phyloP scores from a whole-genome alignment of 1,140 invertebrate genomes.

The Chymomyza costata region DNA sequence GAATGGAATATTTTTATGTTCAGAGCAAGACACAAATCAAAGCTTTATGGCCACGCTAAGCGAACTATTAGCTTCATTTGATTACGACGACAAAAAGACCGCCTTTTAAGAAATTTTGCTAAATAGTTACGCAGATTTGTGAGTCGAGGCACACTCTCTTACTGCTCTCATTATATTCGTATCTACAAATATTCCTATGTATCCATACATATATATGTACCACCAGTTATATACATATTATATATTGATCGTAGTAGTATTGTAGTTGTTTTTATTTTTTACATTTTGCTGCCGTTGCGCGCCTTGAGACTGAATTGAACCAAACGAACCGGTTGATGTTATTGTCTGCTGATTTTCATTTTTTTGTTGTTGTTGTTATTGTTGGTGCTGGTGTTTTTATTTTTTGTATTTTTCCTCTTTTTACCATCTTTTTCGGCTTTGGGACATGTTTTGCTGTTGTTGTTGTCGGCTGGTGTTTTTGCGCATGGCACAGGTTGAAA shows the following conservation, averaged over 20 bases:
- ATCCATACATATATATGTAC: no score
- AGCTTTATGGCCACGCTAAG: no score
- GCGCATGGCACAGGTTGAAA: slow-evolving; percentile 17
- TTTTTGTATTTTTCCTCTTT: no score
- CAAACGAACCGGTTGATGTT: slow-evolving; percentile 68
- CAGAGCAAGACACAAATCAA: background rate
- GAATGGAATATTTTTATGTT: no score
- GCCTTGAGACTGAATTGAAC: slow-evolving; percentile 32
- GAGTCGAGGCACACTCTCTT: slow-evolving; percentile 15
- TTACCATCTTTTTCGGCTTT: slow-evolving; percentile 30
- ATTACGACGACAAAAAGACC: no score
- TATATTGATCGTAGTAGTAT: slow-evolving; percentile 9
- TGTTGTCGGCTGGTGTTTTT: slow-evolving; percentile 27
- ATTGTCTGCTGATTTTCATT: slow-evolving; percentile 50
- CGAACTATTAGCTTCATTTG: background rate
- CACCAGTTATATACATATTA: no score
- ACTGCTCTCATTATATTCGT: no score
- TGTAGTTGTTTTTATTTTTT: slow-evolving; percentile 35
- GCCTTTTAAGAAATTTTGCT: slow-evolving; percentile 60
- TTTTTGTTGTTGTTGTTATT: slow-evolving; percentile 24
- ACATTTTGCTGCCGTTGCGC: slow-evolving; percentile 48
- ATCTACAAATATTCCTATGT: no score
- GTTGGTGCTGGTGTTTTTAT: slow-evolving; percentile 18
- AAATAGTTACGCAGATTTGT: slow-evolving; percentile 41
- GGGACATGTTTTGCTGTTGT: slow-evolving; percentile 30